phyloP scores from a whole-genome alignment of 2,797 vertebrate species.

The Luscinia luscinia region DNA sequence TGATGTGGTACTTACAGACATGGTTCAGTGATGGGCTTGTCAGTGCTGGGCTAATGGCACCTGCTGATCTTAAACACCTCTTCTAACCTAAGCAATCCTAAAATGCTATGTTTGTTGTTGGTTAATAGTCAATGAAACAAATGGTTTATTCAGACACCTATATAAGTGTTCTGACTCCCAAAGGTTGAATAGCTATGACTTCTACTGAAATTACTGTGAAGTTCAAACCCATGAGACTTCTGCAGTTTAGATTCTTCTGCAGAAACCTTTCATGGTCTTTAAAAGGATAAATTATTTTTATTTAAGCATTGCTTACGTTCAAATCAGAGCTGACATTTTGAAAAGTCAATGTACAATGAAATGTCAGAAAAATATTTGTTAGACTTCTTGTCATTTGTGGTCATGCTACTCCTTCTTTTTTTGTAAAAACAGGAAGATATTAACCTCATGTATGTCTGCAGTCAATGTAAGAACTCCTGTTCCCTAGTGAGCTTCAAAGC shows the following conservation, averaged over 20 bases:
- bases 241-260: background rate
- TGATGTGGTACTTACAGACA: rapidly evolving
- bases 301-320: background rate
- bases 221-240: background rate
- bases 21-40: background rate
- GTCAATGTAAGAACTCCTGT: background rate
- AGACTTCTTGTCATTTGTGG: slow-evolving; percentile 12
- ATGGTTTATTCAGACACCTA: background rate
- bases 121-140: background rate
- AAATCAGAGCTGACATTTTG: slow-evolving; percentile 18
- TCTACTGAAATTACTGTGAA: background rate
- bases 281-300: background rate
- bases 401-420: background rate
- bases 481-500: slow-evolving; percentile 51
- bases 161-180: background rate
- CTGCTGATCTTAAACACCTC: background rate
- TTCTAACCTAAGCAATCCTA: background rate
- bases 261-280: background rate
- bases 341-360: background rate
- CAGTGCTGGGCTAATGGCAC: background rate
- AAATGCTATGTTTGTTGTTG: background rate
- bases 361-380: slow-evolving; percentile 37
- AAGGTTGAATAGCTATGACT: background rate
- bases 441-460: background rate
- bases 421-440: background rate